phyloP scores from a whole-genome alignment of 2,797 vertebrate species.

The Darevskia mixta region DNA sequence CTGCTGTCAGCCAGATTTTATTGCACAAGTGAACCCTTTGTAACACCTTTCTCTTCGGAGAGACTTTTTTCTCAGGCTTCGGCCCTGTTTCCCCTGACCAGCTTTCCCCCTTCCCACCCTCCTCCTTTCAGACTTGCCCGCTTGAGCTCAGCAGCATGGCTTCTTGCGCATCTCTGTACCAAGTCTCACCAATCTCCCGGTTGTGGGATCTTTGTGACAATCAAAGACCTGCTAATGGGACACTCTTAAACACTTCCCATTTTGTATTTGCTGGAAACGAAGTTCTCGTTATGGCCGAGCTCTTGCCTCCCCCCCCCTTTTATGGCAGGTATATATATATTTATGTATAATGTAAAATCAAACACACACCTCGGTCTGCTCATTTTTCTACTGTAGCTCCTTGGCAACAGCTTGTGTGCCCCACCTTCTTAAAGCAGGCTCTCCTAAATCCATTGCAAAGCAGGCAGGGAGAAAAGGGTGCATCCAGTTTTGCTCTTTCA shows the following conservation, averaged over 20 bases:
- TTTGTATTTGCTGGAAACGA: neutral
- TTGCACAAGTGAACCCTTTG: constrained; percentile 42
- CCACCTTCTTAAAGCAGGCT: neutral
- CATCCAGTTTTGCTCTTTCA: neutral
- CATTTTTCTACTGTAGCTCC: no score
- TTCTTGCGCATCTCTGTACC: neutral
- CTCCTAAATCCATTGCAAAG: neutral
- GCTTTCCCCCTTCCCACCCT: neutral
- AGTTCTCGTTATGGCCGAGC: no score
- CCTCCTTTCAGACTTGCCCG: neutral
- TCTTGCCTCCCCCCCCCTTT: no score
- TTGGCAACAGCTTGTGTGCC: neutral
- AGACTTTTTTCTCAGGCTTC: constrained; percentile 30
- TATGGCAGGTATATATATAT: neutral
- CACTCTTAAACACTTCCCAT: no score
- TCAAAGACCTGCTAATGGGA: neutral
- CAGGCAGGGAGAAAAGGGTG: neutral
- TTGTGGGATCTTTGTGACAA: constrained; percentile 2
- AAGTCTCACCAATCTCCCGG: rapidly evolving
- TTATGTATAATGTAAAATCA: neutral
- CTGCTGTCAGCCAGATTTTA: constrained; percentile 20
- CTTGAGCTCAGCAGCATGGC: neutral
- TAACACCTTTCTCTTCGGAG: constrained; percentile 34
- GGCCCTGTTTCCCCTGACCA: neutral
- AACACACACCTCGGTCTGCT: no score